Evolutionary conservation across 1,140 invertebrate species (phyloP).

Genomic region (Andricus grossulariae): DNA sequence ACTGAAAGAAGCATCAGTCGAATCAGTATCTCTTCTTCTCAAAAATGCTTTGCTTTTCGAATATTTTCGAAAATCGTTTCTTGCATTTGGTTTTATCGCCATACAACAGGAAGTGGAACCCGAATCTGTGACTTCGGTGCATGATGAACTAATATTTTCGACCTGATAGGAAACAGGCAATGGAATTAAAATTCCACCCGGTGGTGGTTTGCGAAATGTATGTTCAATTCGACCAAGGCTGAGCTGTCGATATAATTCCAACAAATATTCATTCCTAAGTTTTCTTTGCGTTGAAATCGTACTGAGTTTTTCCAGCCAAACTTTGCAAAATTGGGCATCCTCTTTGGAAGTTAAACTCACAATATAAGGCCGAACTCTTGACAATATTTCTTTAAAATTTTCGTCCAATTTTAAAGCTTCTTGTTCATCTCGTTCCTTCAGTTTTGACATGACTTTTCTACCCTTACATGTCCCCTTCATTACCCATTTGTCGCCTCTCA

Average conservation of each 20-base stretch:
- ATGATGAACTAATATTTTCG: slow-evolving; percentile 52
- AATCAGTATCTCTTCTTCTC: neutral
- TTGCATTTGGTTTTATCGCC: slow-evolving; percentile 33
- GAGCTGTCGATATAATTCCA: slow-evolving; percentile 66
- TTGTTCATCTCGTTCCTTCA: slow-evolving; percentile 52
- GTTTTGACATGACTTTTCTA: slow-evolving; percentile 46
- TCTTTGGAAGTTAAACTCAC: slow-evolving; percentile 55
- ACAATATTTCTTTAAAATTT: slow-evolving; percentile 65
- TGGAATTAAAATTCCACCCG: slow-evolving; percentile 48
- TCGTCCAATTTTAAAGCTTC: slow-evolving; percentile 64
- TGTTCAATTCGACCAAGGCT: slow-evolving; percentile 56
- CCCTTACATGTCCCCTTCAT: slow-evolving; percentile 5
- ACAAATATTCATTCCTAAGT: slow-evolving; percentile 68
- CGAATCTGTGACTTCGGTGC: slow-evolving; percentile 51
- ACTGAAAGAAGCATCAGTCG: slow-evolving; percentile 25
- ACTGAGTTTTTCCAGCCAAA: slow-evolving; percentile 71
- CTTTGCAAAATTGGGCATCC: slow-evolving; percentile 60
- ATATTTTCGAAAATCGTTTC: slow-evolving; percentile 4
- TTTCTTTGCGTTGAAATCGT: slow-evolving; percentile 54
- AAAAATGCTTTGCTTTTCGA: slow-evolving; percentile 13
- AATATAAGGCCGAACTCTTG: slow-evolving; percentile 61
- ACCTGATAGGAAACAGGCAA: slow-evolving; percentile 44
- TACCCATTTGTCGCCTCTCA: slow-evolving; percentile 11
- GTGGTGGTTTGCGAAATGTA: slow-evolving; percentile 66
- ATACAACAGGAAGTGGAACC: slow-evolving; percentile 36